phyloP scores from a whole-genome alignment of 2,888 invertebrate genomes.

The Aromia moschata region DNA sequence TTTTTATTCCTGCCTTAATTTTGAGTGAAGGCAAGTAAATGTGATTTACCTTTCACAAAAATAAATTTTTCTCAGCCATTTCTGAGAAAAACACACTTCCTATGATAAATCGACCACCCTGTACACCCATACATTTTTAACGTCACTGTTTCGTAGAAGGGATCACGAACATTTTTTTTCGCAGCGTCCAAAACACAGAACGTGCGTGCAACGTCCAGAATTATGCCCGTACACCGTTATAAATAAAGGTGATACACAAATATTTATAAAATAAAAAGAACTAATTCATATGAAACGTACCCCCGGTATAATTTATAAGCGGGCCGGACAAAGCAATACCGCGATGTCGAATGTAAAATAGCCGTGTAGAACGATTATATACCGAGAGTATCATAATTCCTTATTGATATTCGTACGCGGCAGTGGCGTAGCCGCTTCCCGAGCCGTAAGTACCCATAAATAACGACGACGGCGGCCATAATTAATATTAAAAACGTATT shows the following conservation, averaged over 20 bases:
- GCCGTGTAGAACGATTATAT: conserved; percentile 58
- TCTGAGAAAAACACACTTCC: too few species aligned
- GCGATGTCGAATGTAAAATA: conserved; percentile 59
- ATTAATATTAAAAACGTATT: conserved; percentile 43
- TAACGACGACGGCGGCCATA: conserved; percentile 44
- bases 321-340: conserved; percentile 58
- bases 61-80: too few species aligned
- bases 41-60: too few species aligned
- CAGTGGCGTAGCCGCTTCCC: conserved; percentile 57
- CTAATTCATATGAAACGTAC: conserved; percentile 55
- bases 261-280: conserved; percentile 59
- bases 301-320: conserved; percentile 58
- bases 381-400: conserved; percentile 58
- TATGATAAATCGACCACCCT: too few species aligned
- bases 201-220: conserved; percentile 53
- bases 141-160: too few species aligned
- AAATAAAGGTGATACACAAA: conserved; percentile 61
- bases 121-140: too few species aligned
- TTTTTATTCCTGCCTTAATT: too few species aligned
- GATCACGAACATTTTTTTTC: too few species aligned
- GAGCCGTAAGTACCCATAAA: conserved; percentile 38
- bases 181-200: too few species aligned
- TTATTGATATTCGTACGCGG: conserved; percentile 57
- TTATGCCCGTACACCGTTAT: conserved; percentile 56
- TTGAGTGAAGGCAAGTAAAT: too few species aligned